Evolutionary conservation across 2,888 invertebrate genomes (phyloP).

Genomic region (Lasiommata megera): DNA sequence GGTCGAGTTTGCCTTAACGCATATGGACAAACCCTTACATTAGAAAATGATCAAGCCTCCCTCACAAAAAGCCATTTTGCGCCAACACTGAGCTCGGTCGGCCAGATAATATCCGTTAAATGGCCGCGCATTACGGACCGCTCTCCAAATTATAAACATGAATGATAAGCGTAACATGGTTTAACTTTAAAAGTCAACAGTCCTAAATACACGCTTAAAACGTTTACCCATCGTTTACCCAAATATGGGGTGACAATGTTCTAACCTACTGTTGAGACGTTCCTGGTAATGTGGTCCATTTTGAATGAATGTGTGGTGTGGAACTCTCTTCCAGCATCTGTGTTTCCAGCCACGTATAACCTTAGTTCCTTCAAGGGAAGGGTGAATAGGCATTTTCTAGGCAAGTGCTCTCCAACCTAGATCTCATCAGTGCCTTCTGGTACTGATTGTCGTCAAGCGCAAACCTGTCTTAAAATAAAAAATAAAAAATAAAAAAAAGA

Average conservation of each 20-base stretch:
- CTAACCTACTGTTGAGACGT: not conserved
- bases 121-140: constrained; percentile 1
- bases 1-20: no score
- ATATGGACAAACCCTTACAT: not conserved
- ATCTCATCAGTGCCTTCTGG: no score
- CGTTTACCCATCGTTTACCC: constrained; percentile 7
- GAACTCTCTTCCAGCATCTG: no score
- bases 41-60: not conserved
- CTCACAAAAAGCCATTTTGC: not conserved
- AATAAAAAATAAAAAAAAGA: no score
- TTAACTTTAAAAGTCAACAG: constrained; percentile 24
- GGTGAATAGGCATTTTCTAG: no score
- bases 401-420: no score
- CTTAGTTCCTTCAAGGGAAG: no score
- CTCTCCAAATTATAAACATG: constrained; percentile 17
- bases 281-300: not conserved
- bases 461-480: no score
- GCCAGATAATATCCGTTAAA: constrained; percentile 8
- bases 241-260: constrained; percentile 1
- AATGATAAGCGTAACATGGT: constrained; percentile 23
- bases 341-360: no score
- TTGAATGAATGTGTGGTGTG: no score
- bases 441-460: no score
- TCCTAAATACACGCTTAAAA: constrained; percentile 25
- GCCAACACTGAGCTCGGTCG: not conserved